A percentile compares a stretch with the other conserved stretches of the same genome.
Evolutionary conservation across 2,113 vertebrate genomes (phyloP).

Genomic region (Odobenus rosmarus): DNA sequence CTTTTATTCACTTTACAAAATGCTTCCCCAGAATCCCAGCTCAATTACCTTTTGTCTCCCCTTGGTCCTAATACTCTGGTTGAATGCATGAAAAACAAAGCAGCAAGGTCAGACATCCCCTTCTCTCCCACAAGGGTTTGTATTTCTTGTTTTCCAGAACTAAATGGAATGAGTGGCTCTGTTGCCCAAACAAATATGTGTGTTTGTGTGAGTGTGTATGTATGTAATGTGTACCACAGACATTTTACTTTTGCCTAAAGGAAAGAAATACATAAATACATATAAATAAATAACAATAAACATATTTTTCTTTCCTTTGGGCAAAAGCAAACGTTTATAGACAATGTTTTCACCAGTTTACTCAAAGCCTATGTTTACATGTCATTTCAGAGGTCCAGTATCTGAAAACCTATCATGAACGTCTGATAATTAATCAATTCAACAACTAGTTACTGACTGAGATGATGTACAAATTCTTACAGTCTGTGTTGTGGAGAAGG

Average conservation of each 20-base stretch:
- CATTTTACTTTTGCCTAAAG: slow-evolving; percentile 7
- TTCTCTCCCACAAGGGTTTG: neutral
- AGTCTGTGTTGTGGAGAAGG: neutral
- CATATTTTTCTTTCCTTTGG: neutral
- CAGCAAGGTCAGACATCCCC: slow-evolving; percentile 2
- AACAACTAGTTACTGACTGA: neutral
- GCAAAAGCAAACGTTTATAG: slow-evolving; percentile 5
- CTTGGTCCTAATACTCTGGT: slow-evolving; percentile 44
- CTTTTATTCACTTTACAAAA: slow-evolving; percentile 79
- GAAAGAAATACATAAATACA: neutral
- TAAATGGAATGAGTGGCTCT: neutral
- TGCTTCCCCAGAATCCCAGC: slow-evolving; percentile 76
- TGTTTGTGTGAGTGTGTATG: neutral
- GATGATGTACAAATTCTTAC: neutral
- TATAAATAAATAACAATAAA: neutral
- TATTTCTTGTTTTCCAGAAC: slow-evolving; percentile 14
- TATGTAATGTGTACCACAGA: neutral
- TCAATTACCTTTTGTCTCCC: slow-evolving; percentile 83
- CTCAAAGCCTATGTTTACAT: slow-evolving; percentile 37
- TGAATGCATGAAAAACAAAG: slow-evolving; percentile 71
- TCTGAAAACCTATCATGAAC: slow-evolving; percentile 15
- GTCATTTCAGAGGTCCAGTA: slow-evolving; percentile 60
- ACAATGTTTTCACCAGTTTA: slow-evolving; percentile 54
- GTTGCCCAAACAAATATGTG: neutral
- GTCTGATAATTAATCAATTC: slow-evolving; percentile 53